Evolutionary conservation across 2,888 invertebrate species (phyloP), one percentile per base, ranked within the genome.

Genomic region (Dasysyrphus albostriatus): DNA sequence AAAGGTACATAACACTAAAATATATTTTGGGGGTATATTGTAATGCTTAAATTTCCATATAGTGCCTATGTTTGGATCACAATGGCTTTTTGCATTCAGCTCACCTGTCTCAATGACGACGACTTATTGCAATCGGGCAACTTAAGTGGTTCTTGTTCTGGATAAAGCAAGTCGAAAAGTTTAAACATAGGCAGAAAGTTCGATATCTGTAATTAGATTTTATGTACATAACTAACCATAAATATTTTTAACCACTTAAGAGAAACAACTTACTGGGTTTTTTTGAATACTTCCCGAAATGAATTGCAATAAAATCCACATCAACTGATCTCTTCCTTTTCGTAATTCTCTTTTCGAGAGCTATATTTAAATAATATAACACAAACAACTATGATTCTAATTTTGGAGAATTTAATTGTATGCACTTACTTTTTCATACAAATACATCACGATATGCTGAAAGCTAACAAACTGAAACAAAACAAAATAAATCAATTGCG

Each of bases 241-340:
- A 44, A 19, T 24, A 51, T 24, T 7, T 29, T n/a, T n/a, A n/a
- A 54, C 14, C 8, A 8, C 29, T 54, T 9, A 29, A 54, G 19
- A 37, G 39, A 69, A 4, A 24, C 10, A 8, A 88, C 94, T 92
- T 92, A 96, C 95, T 0, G 98, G 97, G 93, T 98, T 98, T 89
- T 98, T 96, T 92, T 98, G 98, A 90, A 98, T 98, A 90, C 98
- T 98, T 65, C 98, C 98, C 0, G 99, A 98, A 89, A 99, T 98
- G 90, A 98, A 99, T 93, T 99, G 99, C 56, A 99, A 93, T 19
- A 99, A 93, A 24, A 98, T 97, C 99, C 99, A 99, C 99, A 99
- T 99, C n/a, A 99, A 93, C 90, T 99, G 98, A 93, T 99, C 99
- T 63, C 99, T 94, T 0, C 98, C 98, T 92, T 97, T 97, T 83